Base-by-base conservation (phyloP, 2,888 invertebrate species). In the Standfussiana lucernea region DNA sequence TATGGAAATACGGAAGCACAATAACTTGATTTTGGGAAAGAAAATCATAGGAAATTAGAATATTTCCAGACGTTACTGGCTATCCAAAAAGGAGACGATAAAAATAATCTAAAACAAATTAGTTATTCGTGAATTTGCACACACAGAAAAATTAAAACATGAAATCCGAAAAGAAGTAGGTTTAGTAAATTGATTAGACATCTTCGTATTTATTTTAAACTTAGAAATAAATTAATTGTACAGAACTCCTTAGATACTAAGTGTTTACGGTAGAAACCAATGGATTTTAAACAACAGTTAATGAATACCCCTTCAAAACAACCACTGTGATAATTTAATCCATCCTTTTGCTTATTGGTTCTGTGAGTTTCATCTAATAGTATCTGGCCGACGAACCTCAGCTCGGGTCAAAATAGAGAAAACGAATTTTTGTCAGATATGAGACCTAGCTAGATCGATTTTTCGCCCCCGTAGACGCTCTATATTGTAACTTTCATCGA, bases 201-300 rank as follows among this genome's bases (percentile, higher is more conserved):
- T 47, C 64, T 61, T 72, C 47, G 42, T 74, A 73, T 75, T 77
- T 67, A 75, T 65, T 72, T 66, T 18, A 53, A 42, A 68, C 53
- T 64, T 32, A 7, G 18, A 56, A 42, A 72, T 71, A 45, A 74
- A 86, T 77, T 24, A 47, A 66, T 82, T 77, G 42, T 50, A 59
- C 11, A 18, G n/a, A 62, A 64, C 45, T 70, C n/a, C 28, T 42
- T 6, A 62, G 40, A 61, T 3, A 32, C 1, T 18, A 37, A 83
- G 70, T 82, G 69, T 83, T 85, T 78, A 50, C 80, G 5, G 13
- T 53, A 32, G 61, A 73, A 83, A 75, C 50, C 76, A 66, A 67
- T 75, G 71, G 71, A 47, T 86, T 61, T 53, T 61, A 79, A 79
- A 86, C 82, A 82, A 62, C 13, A 35, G 56, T 45, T 81, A 74